Conservation (phyloP, 2,888 invertebrate species). For the Nemotelus nigrinus region DNA sequence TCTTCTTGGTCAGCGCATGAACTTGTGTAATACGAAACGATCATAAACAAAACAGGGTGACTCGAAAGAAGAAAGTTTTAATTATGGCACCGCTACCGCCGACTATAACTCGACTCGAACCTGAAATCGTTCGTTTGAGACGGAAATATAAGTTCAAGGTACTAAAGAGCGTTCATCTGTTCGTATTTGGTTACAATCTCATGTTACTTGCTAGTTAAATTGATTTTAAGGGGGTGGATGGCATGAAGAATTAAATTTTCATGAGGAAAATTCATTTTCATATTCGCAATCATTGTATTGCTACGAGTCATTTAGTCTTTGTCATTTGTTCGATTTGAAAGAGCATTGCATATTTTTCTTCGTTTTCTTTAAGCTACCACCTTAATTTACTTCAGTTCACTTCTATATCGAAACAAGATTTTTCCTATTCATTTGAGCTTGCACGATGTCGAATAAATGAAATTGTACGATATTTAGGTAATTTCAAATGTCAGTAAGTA, state of each 20-base stretch:
- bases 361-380: no score
- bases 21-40: background rate
- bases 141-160: conserved; percentile 42
- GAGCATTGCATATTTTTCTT: no score
- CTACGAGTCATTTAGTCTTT: no score
- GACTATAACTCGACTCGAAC: background rate
- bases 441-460: background rate
- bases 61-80: conserved; percentile 40
- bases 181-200: background rate
- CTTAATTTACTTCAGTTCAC: no score
- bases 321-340: no score
- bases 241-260: no score
- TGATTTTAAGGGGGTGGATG: no score
- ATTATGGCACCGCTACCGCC: background rate
- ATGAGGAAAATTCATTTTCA: no score
- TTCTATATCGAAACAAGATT: no score
- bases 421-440: no score
- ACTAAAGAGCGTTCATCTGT: background rate
- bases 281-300: no score
- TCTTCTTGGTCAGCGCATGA: background rate
- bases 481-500: background rate
- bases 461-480: conserved; percentile 9
- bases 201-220: background rate
- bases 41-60: conserved; percentile 40
- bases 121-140: conserved; percentile 16